phyloP scores from a whole-genome alignment of 2,113 vertebrate species.

The Coracopsis vasa region DNA sequence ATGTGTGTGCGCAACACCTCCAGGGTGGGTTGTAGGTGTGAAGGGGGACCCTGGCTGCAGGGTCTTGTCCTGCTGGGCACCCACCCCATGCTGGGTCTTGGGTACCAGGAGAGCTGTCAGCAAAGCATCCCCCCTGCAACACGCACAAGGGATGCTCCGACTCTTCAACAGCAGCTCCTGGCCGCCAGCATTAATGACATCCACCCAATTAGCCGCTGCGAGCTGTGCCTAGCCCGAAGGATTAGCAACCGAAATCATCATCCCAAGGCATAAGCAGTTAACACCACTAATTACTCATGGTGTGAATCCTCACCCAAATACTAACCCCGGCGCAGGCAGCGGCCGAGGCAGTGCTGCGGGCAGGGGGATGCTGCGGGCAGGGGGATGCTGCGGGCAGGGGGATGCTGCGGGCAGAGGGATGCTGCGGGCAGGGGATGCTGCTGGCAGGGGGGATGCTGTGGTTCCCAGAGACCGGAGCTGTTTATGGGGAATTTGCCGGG shows the following conservation, averaged over 20 bases:
- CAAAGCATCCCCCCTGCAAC: neutral
- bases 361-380: neutral
- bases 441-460: neutral
- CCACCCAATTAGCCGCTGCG: slow-evolving; percentile 33
- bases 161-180: neutral
- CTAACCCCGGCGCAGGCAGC: neutral
- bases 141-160: neutral
- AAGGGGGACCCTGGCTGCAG: neutral
- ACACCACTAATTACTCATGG: slow-evolving; percentile 35
- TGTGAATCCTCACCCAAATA: neutral
- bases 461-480: neutral
- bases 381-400: too few species aligned
- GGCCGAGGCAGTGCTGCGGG: neutral
- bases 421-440: too few species aligned
- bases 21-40: neutral
- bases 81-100: neutral
- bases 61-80: neutral
- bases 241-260: slow-evolving; percentile 44
- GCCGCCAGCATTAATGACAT: neutral
- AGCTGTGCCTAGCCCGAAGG: slow-evolving; percentile 4
- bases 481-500: slow-evolving; percentile 53
- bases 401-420: neutral
- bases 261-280: slow-evolving; percentile 27
- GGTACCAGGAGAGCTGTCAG: neutral
- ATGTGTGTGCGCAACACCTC: accelerated